Percentiles rank a stretch among this genome's conserved stretches.
phyloP scores from a whole-genome alignment of 2,888 invertebrate genomes.

The Agriopis aurantiaria region DNA sequence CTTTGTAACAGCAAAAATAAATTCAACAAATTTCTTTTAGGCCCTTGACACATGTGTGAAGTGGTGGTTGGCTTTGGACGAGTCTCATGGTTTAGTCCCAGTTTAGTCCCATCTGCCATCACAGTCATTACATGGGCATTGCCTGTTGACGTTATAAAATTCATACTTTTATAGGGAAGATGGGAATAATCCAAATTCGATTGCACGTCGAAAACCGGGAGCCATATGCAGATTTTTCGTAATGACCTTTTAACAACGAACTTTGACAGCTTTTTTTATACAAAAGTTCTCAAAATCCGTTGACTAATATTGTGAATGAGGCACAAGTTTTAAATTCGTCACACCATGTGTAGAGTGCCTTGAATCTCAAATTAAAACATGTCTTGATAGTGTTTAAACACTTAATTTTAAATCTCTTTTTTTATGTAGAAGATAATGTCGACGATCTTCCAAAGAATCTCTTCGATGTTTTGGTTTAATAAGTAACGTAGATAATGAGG shows the following conservation, averaged over 20 bases:
- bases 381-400: not conserved
- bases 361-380: not conserved
- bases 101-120: not conserved
- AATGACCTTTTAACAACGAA: too few relatives aligned
- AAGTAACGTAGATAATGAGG: conserved; percentile 50
- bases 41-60: not conserved
- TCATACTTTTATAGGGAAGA: too few relatives aligned
- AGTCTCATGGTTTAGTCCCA: not conserved
- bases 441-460: conserved; percentile 53
- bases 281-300: too few relatives aligned
- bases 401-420: not conserved
- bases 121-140: not conserved
- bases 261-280: too few relatives aligned
- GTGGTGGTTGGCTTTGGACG: not conserved
- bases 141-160: too few relatives aligned
- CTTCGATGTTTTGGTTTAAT: conserved; percentile 43
- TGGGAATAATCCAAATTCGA: too few relatives aligned
- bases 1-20: not conserved
- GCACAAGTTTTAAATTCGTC: not conserved
- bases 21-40: not conserved
- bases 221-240: too few relatives aligned
- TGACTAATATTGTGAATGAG: too few relatives aligned
- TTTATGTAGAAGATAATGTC: conserved; percentile 31
- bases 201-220: not conserved
- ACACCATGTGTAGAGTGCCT: not conserved